Conservation (phyloP, 2,113 vertebrate species). For the Aegithalos caudatus region DNA sequence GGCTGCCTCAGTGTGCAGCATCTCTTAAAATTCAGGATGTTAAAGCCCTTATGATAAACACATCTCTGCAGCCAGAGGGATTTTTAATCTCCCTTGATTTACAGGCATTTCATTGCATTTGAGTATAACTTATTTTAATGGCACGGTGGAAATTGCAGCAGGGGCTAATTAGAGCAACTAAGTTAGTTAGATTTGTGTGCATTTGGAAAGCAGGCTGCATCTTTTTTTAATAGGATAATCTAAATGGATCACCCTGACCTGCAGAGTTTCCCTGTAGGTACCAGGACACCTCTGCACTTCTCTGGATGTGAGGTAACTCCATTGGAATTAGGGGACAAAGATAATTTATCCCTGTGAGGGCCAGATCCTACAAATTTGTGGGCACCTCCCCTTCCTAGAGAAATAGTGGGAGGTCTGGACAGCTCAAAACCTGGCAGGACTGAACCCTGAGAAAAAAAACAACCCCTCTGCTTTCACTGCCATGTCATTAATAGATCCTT, state of each 20-base stretch:
- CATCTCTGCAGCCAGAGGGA: conserved; percentile 24
- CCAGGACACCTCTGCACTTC: background rate
- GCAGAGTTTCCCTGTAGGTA: background rate
- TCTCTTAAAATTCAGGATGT: background rate
- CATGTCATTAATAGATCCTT: background rate
- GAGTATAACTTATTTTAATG: conserved; percentile 32
- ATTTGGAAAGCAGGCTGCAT: conserved; percentile 22
- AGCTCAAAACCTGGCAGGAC: background rate
- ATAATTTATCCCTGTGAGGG: background rate
- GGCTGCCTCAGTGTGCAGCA: background rate
- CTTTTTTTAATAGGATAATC: conserved; percentile 23
- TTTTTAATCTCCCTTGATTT: conserved; percentile 65
- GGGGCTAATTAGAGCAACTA: conserved; percentile 35
- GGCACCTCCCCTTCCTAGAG: background rate
- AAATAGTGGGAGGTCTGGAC: background rate
- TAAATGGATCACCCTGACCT: background rate
- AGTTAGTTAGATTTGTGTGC: conserved; percentile 21
- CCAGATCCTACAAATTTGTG: background rate
- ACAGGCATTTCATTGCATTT: conserved; percentile 56
- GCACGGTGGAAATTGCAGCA: conserved; percentile 32
- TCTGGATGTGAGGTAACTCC: background rate
- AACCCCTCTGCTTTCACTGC: background rate
- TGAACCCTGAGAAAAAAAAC: background rate
- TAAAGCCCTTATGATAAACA: conserved; percentile 29
- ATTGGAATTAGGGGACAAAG: background rate